These are phyloP conservation scores for Neocrepidodera transversa DNA, from an alignment of 2,888 invertebrate species.

Conservation along the genomic window DNA sequence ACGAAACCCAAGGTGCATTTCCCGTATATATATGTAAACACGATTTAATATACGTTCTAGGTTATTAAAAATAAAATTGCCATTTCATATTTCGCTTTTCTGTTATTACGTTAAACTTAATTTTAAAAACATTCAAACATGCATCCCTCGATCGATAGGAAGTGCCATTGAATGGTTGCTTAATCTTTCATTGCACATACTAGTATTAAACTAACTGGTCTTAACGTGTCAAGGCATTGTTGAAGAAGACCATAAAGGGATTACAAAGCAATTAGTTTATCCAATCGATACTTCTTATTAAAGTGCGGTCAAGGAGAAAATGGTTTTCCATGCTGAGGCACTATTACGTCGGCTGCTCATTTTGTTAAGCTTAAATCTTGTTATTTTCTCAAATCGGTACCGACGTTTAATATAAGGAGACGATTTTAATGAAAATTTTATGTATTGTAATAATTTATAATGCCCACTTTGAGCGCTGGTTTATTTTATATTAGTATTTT, in stretches of 20 bases:
- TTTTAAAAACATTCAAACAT: too few species aligned
- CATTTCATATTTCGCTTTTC: neutral
- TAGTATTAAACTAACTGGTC: neutral
- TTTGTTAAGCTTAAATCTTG: neutral
- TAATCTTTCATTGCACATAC: neutral
- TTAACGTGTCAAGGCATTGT: neutral
- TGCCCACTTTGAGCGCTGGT: too few species aligned
- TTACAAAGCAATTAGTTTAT: constrained; percentile 1
- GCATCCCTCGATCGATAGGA: too few species aligned
- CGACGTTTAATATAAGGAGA: too few species aligned
- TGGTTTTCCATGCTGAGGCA: neutral
- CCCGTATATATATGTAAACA: neutral
- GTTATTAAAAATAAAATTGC: neutral
- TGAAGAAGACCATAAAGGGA: neutral
- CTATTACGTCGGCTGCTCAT: neutral
- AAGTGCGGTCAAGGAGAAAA: constrained; percentile 6
- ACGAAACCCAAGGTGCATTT: neutral
- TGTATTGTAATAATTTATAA: too few species aligned
- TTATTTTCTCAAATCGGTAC: too few species aligned
- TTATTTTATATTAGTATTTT: too few species aligned
- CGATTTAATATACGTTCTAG: neutral
- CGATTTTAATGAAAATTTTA: too few species aligned
- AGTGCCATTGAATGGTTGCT: too few species aligned
- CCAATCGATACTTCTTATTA: constrained; percentile 3
- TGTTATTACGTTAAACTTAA: too few species aligned